Evolutionary conservation across 2,113 vertebrate species (phyloP), one percentile per base, ranked within the genome.

Genomic region (Triplophysa tibetana): DNA sequence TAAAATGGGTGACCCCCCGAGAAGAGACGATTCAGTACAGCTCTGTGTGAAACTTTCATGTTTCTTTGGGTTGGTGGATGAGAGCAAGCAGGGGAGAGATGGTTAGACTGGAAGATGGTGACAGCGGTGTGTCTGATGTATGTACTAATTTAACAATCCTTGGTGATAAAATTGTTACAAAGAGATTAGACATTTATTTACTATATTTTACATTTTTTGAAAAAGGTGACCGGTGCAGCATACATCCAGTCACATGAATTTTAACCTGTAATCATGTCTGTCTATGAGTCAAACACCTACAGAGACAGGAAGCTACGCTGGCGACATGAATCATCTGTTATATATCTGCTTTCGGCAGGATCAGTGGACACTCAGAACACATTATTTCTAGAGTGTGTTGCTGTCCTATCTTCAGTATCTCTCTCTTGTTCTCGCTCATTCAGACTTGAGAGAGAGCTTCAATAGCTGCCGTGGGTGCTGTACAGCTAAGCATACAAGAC

Each of bases 1-100:
- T 76, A 21, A 76, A 76, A 76, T 65, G 16, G 48, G 74, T 64
- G 56, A 62, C 56, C 58, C 38, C 56, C 73, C 19, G 73, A 75
- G 43, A 60, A 75, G 73, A 19, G 73, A 26, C 16, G 17, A 50
- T 75, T 63, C 58, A 63, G 60, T 63, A 41, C 41, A 62, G 43
- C 73, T 63, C 60, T 13, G 41, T 50, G 73, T 73, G 29, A 60
- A 61, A 6, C 70, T 54, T 61, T 12, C 1, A 14, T 24, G 33
- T 75, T 50, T 75, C 60, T 75, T 41, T 38, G 23, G 61, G 61
- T 16, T 64, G 24, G 41, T 64, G 74, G 61, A 76, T 23, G 61
- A 50, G 62, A 64, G 29, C 73, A 61, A 24, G 19, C 13, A 21
- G 38, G 70, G 70, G 24, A 11, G 33, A 21, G 41, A 63, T 21